Conservation (phyloP, 2,888 invertebrate species). For the Plagodis pulveraria region DNA sequence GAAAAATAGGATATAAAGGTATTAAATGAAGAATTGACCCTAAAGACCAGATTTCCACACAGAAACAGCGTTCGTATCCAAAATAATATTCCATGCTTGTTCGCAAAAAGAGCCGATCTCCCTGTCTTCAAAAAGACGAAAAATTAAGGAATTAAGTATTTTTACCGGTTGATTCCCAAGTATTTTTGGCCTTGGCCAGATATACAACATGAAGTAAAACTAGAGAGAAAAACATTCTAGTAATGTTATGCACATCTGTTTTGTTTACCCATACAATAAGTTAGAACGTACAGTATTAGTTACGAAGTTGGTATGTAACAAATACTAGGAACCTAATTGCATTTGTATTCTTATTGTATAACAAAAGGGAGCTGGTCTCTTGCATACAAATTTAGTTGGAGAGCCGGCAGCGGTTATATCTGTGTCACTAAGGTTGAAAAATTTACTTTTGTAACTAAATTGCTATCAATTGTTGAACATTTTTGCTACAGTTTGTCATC, state of each 20-base stretch:
- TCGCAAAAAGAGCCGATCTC: too few species aligned
- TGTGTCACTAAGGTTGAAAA: not conserved
- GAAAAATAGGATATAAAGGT: too few species aligned
- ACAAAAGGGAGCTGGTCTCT: slow-evolving; percentile 17
- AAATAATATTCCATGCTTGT: too few species aligned
- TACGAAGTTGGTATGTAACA: slow-evolving; percentile 24
- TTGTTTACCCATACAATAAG: slow-evolving; percentile 33
- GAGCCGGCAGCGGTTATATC: slow-evolving; percentile 10
- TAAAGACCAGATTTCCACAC: too few species aligned
- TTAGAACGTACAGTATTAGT: slow-evolving; percentile 8
- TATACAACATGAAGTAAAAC: too few species aligned
- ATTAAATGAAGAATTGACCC: too few species aligned
- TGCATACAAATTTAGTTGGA: slow-evolving; percentile 20
- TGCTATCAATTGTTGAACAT: not conserved
- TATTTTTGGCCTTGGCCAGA: too few species aligned
- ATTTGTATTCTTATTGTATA: slow-evolving; percentile 22
- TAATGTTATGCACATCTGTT: slow-evolving; percentile 8
- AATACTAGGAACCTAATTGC: slow-evolving; percentile 26
- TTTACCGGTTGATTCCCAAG: too few species aligned
- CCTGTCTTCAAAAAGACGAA: too few species aligned
- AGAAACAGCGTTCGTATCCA: too few species aligned
- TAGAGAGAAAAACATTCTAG: not conserved
- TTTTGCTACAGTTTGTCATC: too few species aligned
- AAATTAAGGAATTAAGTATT: too few species aligned
- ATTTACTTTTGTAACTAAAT: not conserved